Percentiles rank a stretch among this genome's conserved stretches.
phyloP scores from a whole-genome alignment of 2,113 vertebrate species.

The Etheostoma cragini region DNA sequence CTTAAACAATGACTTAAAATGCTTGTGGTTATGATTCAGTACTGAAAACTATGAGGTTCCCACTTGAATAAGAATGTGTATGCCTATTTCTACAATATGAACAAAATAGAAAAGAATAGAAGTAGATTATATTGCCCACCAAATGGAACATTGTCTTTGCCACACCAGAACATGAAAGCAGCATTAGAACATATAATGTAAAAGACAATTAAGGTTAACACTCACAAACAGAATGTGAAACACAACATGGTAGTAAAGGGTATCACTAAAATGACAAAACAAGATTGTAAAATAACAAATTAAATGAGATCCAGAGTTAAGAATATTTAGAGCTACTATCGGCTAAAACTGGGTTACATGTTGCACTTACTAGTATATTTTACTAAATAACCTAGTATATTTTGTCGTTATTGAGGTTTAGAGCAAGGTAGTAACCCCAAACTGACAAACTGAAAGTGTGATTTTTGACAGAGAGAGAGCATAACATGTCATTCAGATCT shows the following conservation, averaged over 20 bases:
- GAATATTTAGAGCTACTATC: not conserved
- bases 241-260: not conserved
- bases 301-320: not conserved
- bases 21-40: not conserved
- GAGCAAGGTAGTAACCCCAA: slow-evolving; percentile 58
- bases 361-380: slow-evolving; percentile 16
- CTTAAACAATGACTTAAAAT: not conserved
- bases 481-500: slow-evolving; percentile 75
- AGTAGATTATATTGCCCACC: not conserved
- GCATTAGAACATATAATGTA: not conserved
- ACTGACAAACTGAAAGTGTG: slow-evolving; percentile 59
- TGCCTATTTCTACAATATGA: not conserved
- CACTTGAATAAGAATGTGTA: not conserved
- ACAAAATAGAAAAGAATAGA: not conserved
- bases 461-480: slow-evolving; percentile 62
- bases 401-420: slow-evolving; percentile 29
- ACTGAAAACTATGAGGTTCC: not conserved
- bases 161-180: not conserved
- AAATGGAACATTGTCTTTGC: not conserved
- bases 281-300: not conserved
- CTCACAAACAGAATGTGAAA: not conserved
- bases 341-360: not conserved
- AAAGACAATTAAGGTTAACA: not conserved
- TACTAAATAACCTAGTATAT: slow-evolving; percentile 28
- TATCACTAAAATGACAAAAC: too few relatives aligned